Percentiles rank a stretch among this genome's conserved stretches.
phyloP scores from a whole-genome alignment of 2,113 vertebrate species.

The Daubentonia madagascariensis region DNA sequence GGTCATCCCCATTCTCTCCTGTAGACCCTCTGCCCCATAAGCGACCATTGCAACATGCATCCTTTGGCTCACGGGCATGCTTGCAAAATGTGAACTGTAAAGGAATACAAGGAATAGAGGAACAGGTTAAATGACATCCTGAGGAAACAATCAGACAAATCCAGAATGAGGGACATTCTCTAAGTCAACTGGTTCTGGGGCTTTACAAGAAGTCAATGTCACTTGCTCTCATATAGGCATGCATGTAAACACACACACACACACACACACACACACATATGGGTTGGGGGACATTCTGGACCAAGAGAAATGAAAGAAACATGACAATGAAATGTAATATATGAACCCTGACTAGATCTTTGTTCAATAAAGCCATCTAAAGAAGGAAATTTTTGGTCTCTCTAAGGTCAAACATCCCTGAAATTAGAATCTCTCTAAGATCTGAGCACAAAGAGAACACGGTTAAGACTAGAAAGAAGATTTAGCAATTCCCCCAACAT shows the following conservation, averaged over 20 bases:
- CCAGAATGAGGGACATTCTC: neutral
- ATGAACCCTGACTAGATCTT: neutral
- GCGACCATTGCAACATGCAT: neutral
- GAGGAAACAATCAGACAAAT: neutral
- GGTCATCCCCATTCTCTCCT: neutral
- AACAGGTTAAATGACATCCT: neutral
- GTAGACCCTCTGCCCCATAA: neutral
- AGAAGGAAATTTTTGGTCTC: neutral
- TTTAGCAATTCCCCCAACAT: neutral
- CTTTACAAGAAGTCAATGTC: neutral
- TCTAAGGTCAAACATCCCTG: neutral
- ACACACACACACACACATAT: too few relatives aligned
- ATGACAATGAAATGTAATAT: neutral
- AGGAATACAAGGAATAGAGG: neutral
- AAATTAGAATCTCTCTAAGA: neutral
- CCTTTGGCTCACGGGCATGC: neutral
- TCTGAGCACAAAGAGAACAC: neutral
- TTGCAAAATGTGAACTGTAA: neutral
- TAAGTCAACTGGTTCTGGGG: neutral
- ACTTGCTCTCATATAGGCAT: neutral
- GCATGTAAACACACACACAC: too few relatives aligned
- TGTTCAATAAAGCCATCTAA: neutral
- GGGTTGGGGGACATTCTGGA: neutral
- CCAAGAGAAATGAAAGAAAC: conserved; percentile 3
- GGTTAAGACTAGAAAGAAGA: neutral